Evolutionary conservation across 2,113 vertebrate genomes (phyloP).

Genomic region (Austrofundulus limnaeus): DNA sequence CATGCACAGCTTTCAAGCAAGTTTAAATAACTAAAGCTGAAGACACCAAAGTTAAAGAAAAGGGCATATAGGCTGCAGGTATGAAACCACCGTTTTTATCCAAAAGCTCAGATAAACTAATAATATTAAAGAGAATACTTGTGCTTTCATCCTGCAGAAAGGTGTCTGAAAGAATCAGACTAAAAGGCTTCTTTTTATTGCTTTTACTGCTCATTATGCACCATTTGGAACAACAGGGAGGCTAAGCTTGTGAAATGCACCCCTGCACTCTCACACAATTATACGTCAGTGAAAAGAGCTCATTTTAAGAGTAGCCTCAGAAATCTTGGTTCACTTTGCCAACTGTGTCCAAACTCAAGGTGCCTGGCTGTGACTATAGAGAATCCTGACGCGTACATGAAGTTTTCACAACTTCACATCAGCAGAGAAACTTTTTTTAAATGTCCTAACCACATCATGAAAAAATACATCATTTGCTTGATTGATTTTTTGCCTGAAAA

Average conservation of each 20-base stretch:
- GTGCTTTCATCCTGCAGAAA: not conserved
- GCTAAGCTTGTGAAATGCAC: slow-evolving; percentile 17
- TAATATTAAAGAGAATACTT: not conserved
- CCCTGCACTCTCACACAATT: slow-evolving; percentile 29
- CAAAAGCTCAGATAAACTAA: slow-evolving; percentile 2
- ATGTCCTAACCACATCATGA: not conserved
- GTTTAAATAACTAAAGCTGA: slow-evolving; percentile 26
- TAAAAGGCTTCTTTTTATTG: slow-evolving; percentile 28
- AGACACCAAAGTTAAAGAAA: too few species aligned
- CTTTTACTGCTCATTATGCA: slow-evolving; percentile 30
- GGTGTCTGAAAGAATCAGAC: not conserved
- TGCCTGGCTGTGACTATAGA: slow-evolving; percentile 2
- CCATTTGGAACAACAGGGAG: slow-evolving; percentile 3
- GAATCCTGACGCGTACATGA: slow-evolving; percentile 9
- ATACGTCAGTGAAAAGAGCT: slow-evolving; percentile 28
- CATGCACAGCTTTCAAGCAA: slow-evolving; percentile 13
- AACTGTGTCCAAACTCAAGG: slow-evolving; percentile 19
- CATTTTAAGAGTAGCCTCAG: slow-evolving; percentile 13
- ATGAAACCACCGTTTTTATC: slow-evolving; percentile 3
- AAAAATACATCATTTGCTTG: not conserved
- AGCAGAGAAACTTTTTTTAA: not conserved
- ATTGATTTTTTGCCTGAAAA: too few species aligned
- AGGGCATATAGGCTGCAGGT: too few species aligned
- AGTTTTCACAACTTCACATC: slow-evolving; percentile 2
- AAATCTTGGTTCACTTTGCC: slow-evolving; percentile 7